Conservation (phyloP, 2,888 invertebrate species). For the Drosophila vallismaia region DNA sequence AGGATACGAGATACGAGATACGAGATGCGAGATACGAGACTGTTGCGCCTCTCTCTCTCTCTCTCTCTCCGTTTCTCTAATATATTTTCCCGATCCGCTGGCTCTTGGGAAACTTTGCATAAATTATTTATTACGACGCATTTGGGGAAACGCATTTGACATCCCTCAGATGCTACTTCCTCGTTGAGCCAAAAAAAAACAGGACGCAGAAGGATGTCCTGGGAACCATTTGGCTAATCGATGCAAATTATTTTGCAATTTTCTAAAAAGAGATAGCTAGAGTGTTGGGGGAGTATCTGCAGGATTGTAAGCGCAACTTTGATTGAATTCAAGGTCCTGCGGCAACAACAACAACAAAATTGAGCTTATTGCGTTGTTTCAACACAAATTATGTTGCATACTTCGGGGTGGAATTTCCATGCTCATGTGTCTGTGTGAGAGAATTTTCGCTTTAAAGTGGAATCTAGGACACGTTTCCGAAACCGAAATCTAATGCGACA, state of each 20-base stretch:
- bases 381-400: conserved; percentile 60
- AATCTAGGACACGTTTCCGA: conserved; percentile 64
- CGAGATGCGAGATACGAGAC: conserved; percentile 18
- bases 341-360: conserved; percentile 5
- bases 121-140: conserved; percentile 73
- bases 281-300: conserved; percentile 4
- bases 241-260: conserved; percentile 41
- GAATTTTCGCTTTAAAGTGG: conserved; percentile 2
- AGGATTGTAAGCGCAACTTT: conserved; percentile 26
- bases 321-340: conserved; percentile 37
- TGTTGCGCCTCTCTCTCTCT: conserved; percentile 24
- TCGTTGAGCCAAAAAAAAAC: conserved; percentile 2
- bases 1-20: conserved; percentile 28
- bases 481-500: conserved; percentile 10
- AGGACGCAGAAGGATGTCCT: background rate
- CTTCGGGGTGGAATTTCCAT: conserved; percentile 53
- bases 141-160: conserved; percentile 47
- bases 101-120: conserved; percentile 39
- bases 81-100: conserved; percentile 18
- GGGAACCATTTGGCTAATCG: conserved; percentile 41
- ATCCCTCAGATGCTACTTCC: background rate
- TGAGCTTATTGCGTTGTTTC: conserved; percentile 42
- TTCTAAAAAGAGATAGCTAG: conserved; percentile 8
- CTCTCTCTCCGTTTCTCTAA: conserved; percentile 9
- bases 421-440: background rate